phyloP scores from a whole-genome alignment of 2,113 vertebrate genomes.

The Gallinago jamesoni region DNA sequence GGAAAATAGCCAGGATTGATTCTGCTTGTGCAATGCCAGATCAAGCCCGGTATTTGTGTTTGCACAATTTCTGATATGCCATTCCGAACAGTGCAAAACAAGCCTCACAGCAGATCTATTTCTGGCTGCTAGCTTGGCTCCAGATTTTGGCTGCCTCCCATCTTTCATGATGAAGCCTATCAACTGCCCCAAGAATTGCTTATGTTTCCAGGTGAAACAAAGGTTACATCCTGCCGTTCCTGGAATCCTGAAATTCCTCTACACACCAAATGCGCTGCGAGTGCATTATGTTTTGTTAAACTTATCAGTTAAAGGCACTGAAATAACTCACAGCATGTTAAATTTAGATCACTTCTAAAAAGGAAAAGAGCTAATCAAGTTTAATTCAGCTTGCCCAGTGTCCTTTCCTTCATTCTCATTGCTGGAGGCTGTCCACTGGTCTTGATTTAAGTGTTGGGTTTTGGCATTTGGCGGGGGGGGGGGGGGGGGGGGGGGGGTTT shows the following conservation, averaged over 20 bases:
- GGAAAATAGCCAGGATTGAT: not conserved
- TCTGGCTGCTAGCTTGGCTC: conserved; percentile 47
- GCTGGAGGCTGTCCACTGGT: not conserved
- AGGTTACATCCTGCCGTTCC: conserved; percentile 69
- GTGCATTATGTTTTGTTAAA: conserved; percentile 28
- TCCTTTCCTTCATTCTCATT: not conserved
- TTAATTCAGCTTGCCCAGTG: not conserved
- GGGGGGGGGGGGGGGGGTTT: too few relatives aligned
- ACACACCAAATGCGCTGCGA: not conserved
- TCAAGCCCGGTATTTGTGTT: not conserved
- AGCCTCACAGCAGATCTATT: conserved; percentile 50
- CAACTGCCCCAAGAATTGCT: conserved; percentile 47
- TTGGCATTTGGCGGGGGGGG: not conserved
- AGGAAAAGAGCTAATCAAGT: conserved; percentile 53
- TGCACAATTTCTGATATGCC: not conserved
- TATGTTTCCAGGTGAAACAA: conserved; percentile 74
- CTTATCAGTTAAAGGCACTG: conserved; percentile 32
- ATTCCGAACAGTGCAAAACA: not conserved
- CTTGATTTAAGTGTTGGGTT: not conserved
- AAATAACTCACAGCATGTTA: conserved; percentile 58
- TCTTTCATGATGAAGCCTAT: conserved; percentile 44
- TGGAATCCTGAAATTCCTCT: conserved; percentile 41
- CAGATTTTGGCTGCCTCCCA: conserved; percentile 52
- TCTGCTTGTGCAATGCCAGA: not conserved
- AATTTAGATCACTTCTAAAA: conserved; percentile 62